Base-by-base conservation (phyloP, 2,888 invertebrate genomes). In the Ferdinandea cuprea region DNA sequence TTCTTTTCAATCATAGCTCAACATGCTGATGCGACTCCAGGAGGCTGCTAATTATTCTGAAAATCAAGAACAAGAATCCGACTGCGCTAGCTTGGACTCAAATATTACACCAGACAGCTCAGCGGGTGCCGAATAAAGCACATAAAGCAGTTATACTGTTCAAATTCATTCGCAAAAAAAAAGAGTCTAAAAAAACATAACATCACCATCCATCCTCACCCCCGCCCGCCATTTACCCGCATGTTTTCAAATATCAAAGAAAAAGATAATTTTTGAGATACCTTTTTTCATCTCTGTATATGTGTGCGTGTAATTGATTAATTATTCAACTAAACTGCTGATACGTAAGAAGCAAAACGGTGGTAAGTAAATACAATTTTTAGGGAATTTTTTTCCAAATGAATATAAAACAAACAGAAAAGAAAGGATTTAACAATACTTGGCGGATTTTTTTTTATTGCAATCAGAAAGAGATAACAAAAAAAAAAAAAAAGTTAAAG, bases 21-120 rank as follows among this genome's bases (percentile, higher is more conserved):
- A 97, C 89, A 98, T 98, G 98, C 91, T 98, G 89, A 97, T 98
- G 97, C 94, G 97, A 86, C 93, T 98, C 58, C 98, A 98, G 92
- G 98, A 98, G 92, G 98, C 98, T 25, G 98, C 98, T 54, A 97
- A 96, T 91, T 97, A 96, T 92, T 95, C 96, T 87, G 96, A 96
- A 88, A 95, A 96, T 87, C 97, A 96, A 92, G 96, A 96, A 89
- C 97, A 96, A 88, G 97, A 97, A 91, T 96, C 96, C 0, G 97
- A 97, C 91, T 96, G 96, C 87, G 96, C 96, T 85, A 96, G 96
- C 88, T 92, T 95, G 89, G 96, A 96, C 89, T 95, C 95, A 85
- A 95, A 94, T 91, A 92, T 95, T 88, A 94, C 95, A 5, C 94
- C 94, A 87, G 94, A 94, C 88, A 94, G 94, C 89, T 94, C 94